phyloP scores from a whole-genome alignment of 2,797 vertebrate genomes.

The Rhynchonycteris naso region DNA sequence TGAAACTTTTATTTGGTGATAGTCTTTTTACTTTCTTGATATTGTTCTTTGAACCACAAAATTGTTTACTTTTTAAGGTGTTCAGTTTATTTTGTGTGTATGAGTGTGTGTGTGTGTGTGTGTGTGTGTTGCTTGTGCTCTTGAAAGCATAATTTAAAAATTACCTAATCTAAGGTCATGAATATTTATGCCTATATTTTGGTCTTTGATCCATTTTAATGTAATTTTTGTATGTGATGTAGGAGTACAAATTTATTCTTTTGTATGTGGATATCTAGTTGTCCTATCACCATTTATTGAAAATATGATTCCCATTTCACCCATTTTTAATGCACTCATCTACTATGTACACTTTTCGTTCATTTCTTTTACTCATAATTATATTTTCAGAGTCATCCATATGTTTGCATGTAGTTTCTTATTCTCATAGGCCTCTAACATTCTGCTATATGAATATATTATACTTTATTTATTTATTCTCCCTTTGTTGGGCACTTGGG shows the following conservation, averaged over 20 bases:
- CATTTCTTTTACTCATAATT: neutral
- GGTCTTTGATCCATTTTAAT: neutral
- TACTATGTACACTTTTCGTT: neutral
- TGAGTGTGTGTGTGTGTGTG: neutral
- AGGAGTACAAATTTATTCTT: neutral
- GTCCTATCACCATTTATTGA: neutral
- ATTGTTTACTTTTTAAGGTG: neutral
- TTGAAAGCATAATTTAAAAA: neutral
- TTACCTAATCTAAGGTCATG: neutral
- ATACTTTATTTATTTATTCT: neutral
- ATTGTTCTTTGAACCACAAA: neutral
- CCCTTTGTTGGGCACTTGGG: neutral
- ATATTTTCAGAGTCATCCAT: neutral
- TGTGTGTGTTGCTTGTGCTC: neutral
- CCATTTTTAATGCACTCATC: neutral
- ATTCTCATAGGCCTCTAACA: neutral
- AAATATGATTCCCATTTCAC: neutral
- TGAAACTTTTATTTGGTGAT: neutral
- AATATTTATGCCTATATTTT: neutral
- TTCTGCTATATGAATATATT: neutral
- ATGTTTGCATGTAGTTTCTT: constrained; percentile 17
- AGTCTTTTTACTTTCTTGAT: neutral
- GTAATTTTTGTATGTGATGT: neutral
- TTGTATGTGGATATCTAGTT: neutral
- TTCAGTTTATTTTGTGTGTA: neutral